These are phyloP conservation scores for Cassiopea xamachana DNA, from an alignment of 30 jellyfish, hydroid and myxozoan genomes.

Conservation along the genomic window DNA sequence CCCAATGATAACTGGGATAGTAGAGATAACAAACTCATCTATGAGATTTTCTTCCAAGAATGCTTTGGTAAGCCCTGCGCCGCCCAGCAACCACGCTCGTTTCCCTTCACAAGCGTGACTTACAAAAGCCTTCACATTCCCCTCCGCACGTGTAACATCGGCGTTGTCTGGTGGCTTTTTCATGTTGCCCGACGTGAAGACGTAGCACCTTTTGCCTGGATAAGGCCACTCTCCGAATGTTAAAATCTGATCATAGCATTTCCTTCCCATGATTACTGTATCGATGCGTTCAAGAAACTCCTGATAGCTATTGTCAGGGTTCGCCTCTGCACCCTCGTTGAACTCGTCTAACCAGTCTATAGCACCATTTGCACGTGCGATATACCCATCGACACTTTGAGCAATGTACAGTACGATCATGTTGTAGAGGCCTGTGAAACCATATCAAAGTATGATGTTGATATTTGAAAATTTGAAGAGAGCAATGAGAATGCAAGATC, in stretches of 20 bases:
- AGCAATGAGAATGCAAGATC: too few species aligned
- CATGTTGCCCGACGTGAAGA: constrained; percentile 41
- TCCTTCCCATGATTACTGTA: constrained; percentile 55
- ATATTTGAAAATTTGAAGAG: too few species aligned
- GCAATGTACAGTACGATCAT: constrained; percentile 70
- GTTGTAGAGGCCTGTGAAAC: not conserved
- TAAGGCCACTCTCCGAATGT: constrained; percentile 71
- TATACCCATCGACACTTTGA: constrained; percentile 65
- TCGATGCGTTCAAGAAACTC: constrained; percentile 39
- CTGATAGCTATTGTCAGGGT: constrained; percentile 7
- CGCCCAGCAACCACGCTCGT: constrained; percentile 67
- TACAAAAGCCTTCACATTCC: constrained; percentile 33
- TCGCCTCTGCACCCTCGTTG: constrained; percentile 5
- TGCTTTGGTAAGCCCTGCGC: constrained; percentile 42
- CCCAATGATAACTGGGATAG: constrained; percentile 59
- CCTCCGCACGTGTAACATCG: constrained; percentile 53
- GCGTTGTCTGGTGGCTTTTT: constrained; percentile 43
- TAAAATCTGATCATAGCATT: constrained; percentile 38
- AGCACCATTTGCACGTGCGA: constrained; percentile 62
- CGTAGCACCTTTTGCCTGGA: constrained; percentile 50
- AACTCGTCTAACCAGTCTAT: constrained; percentile 47
- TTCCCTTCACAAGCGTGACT: constrained; percentile 25
- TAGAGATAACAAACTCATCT: constrained; percentile 46
- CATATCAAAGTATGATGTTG: not conserved
- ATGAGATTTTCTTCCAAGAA: constrained; percentile 38